A percentile compares a stretch with the other conserved stretches of the same genome.
Evolutionary conservation across 1,140 invertebrate species (phyloP).

Genomic region (Homarus americanus): DNA sequence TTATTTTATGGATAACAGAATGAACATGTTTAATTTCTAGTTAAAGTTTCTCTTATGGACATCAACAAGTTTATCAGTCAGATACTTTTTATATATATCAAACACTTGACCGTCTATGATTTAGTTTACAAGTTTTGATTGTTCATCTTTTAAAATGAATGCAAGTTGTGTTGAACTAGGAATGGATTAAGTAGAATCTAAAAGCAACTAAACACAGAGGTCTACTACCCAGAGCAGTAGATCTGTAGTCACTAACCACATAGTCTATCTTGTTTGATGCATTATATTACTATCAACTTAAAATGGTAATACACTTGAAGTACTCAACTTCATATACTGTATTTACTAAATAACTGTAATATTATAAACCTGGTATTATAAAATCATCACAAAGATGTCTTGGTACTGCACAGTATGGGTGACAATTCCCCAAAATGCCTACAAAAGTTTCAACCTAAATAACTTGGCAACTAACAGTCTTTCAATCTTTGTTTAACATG

Average conservation of each 20-base stretch:
- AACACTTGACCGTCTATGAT: background rate
- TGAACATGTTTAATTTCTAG: background rate
- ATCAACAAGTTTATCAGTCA: background rate
- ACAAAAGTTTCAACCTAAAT: background rate
- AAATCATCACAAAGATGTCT: background rate
- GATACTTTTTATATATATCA: background rate
- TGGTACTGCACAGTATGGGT: background rate
- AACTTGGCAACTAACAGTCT: background rate
- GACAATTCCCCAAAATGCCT: background rate
- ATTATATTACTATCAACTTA: background rate
- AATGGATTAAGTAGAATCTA: background rate
- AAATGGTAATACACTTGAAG: background rate
- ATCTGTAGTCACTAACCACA: background rate
- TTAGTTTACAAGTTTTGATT: background rate
- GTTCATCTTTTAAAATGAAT: background rate
- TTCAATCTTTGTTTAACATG: background rate
- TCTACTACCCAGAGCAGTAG: background rate
- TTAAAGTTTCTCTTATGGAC: background rate
- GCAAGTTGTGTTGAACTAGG: background rate
- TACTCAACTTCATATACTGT: background rate
- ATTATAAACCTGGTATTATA: too few relatives aligned
- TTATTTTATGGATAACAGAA: background rate
- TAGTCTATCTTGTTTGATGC: background rate
- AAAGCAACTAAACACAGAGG: slow-evolving; percentile 7
- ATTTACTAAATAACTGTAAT: too few relatives aligned